Evolutionary conservation across 2,113 vertebrate genomes (phyloP), one percentile per base, ranked within the genome.

Genomic region (Phaetusa simplex): DNA sequence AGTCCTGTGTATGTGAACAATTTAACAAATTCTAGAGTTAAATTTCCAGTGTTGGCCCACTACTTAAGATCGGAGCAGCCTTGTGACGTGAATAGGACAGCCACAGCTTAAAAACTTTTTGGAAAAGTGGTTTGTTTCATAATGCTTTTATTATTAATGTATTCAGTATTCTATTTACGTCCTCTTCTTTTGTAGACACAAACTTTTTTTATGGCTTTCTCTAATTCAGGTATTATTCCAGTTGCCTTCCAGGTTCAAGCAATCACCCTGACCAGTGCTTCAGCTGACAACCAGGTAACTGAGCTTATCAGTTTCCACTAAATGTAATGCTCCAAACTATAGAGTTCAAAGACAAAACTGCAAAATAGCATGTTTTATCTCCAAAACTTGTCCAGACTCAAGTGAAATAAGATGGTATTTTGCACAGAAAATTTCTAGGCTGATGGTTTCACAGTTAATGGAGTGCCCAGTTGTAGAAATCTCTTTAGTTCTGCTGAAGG

Each of bases 21-120:
- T 62, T 74, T 5, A n/a, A n/a, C 9, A 10, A 32, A 61, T 61
- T 18, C 14, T 30, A 24, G 23, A 55, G n/a, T 5, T 47, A 36
- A 30, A 5, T 69, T 77, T 14, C 49, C 52, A 43, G 34, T 3
- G 20, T 8, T 50, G 55, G 43, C 3, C 8, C 27, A 15, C 26
- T 21, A 22, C 29, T 38, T 43, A 12, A 38, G 38, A 26, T 30
- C 30, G 42, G 42, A 71, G 50, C 69, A 87, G 30, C 8, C 8
- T 20, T 2, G 1, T 9, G 21, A 26, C 0, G 3, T n/a, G 36
- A 42, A 17, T 5, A 82, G 24, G 12, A n/a, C 42, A 55, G 10
- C 26, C n/a, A 30, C 0, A 0, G 32, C 15, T 30, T 40, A 52
- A 22, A 12, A 15, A 11, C 11, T 58, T 86, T 45, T 49, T 67